These are phyloP conservation scores for Pseudoips prasinana DNA, from an alignment of 2,888 invertebrate genomes.

Conservation along the genomic window DNA sequence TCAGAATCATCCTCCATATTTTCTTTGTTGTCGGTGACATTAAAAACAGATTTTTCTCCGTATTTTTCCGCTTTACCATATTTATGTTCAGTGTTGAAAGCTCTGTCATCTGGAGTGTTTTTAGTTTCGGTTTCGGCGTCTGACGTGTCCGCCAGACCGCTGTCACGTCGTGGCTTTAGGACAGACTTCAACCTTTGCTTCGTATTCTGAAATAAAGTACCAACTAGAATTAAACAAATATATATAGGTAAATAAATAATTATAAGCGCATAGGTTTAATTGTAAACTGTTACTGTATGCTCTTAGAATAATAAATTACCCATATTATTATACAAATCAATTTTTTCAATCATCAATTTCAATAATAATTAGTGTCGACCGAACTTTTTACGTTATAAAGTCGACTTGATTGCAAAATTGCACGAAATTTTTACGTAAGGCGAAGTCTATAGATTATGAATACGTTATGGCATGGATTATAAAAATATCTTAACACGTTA, in stretches of 20 bases:
- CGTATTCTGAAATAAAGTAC: conserved; percentile 42
- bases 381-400: no score
- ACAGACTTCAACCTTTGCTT: conserved; percentile 57
- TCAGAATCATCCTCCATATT: conserved; percentile 26
- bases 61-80: conserved; percentile 19
- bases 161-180: conserved; percentile 68
- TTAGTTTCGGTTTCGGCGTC: conserved; percentile 68
- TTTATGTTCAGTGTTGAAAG: conserved; percentile 28
- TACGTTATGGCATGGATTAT: no score
- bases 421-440: no score
- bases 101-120: conserved; percentile 38
- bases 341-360: no score
- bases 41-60: conserved; percentile 39
- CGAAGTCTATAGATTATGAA: no score
- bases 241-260: no score
- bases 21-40: conserved; percentile 45
- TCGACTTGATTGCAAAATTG: no score
- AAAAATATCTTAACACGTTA: no score
- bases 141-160: conserved; percentile 74
- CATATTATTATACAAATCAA: no score
- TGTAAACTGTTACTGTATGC: not conserved
- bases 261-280: no score
- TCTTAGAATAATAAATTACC: no score
- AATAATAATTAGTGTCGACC: no score
- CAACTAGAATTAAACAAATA: not conserved